A percentile compares a stretch with the other conserved stretches of the same genome.
Conservation (phyloP, 2,888 invertebrate genomes). For the Neria commutata region DNA sequence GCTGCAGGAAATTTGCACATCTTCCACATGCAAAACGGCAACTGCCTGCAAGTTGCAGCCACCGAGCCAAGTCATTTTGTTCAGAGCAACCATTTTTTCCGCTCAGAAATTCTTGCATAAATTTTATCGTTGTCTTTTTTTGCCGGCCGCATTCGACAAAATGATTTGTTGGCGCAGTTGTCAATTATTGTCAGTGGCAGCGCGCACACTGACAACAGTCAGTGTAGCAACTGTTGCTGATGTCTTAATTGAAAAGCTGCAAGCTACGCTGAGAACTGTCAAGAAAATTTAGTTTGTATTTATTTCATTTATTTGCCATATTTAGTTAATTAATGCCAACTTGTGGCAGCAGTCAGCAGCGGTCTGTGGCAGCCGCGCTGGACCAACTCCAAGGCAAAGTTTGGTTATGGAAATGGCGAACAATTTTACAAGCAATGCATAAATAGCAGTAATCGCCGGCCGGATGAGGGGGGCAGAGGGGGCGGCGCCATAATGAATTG, state of each 20-base stretch:
- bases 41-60: too few species aligned
- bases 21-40: too few species aligned
- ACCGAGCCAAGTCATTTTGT: too few species aligned
- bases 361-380: constrained; percentile 1
- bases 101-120: constrained; percentile 8
- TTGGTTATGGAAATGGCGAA: too few species aligned
- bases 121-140: neutral
- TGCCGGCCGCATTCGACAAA: neutral
- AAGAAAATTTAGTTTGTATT: neutral
- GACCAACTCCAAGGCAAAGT: too few species aligned
- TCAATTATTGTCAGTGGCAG: constrained; percentile 15
- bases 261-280: neutral
- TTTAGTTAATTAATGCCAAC: constrained; percentile 1
- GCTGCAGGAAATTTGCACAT: too few species aligned
- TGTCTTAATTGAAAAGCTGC: constrained; percentile 1
- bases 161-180: constrained; percentile 3
- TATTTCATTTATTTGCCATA: neutral
- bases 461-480: too few species aligned
- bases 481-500: too few species aligned
- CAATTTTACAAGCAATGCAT: too few species aligned
- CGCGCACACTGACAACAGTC: neutral
- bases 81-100: too few species aligned
- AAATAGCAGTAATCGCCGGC: too few species aligned
- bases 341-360: neutral
- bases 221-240: neutral